Conservation (phyloP, 2,113 vertebrate genomes). For the Columba livia region DNA sequence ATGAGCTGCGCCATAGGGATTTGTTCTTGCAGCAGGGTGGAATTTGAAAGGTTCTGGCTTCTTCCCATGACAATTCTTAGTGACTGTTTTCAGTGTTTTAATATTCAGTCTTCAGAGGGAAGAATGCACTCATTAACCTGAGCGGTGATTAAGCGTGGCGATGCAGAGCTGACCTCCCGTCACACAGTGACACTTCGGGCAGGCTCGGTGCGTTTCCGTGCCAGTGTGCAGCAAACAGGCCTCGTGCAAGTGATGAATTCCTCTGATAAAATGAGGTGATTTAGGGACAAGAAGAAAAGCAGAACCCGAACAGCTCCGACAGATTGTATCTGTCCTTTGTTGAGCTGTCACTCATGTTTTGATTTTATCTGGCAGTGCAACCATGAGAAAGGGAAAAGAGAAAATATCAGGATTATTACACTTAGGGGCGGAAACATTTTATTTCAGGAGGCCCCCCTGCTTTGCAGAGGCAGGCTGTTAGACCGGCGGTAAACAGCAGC, state of each 20-base stretch:
- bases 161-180: not conserved
- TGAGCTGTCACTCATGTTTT: not conserved
- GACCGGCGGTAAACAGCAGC: not conserved
- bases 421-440: not conserved
- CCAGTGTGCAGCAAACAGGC: not conserved
- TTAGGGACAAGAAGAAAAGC: not conserved
- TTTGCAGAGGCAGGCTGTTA: not conserved
- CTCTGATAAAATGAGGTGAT: not conserved
- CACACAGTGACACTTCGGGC: rapidly evolving
- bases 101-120: not conserved
- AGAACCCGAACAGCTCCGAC: not conserved
- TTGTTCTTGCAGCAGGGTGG: not conserved
- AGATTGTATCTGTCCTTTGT: not conserved
- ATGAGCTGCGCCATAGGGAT: not conserved
- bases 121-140: not conserved
- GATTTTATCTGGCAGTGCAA: not conserved
- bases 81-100: not conserved
- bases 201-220: not conserved
- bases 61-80: not conserved
- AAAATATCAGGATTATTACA: not conserved
- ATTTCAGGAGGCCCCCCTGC: not conserved
- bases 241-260: not conserved
- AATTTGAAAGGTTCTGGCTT: not conserved
- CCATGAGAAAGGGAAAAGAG: not conserved
- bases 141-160: not conserved